These are phyloP conservation scores for silkworm (Bombyx mori) DNA, from an alignment of 1,140 invertebrate species.

Conservation along the genomic window DNA sequence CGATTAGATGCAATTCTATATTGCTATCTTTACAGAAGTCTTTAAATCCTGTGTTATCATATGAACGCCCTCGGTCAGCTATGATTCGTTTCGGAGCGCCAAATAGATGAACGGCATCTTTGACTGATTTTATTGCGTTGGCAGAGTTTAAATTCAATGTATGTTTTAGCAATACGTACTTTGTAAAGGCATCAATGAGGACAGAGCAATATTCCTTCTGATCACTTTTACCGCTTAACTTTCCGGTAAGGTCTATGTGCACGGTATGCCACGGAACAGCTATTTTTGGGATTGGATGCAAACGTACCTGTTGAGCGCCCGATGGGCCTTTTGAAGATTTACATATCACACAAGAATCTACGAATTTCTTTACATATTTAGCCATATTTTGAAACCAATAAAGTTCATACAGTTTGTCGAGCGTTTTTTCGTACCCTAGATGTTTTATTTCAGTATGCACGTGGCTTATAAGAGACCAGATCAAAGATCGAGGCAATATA, in stretches of 20 bases:
- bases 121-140: neutral
- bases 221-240: conserved; percentile 19
- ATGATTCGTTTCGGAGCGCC: too few species aligned
- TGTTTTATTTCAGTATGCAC: conserved; percentile 33
- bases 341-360: conserved; percentile 24
- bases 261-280: conserved; percentile 16
- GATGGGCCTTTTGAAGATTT: conserved; percentile 19
- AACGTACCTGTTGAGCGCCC: conserved; percentile 12
- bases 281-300: conserved; percentile 20
- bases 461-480: conserved; percentile 34
- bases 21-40: too few species aligned
- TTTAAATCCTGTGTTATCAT: too few species aligned
- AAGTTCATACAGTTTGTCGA: conserved; percentile 21
- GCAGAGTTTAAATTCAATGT: neutral
- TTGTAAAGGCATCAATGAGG: conserved; percentile 12
- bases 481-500: conserved; percentile 28
- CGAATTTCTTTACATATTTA: conserved; percentile 19
- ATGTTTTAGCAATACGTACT: conserved; percentile 15
- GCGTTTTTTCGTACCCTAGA: conserved; percentile 29
- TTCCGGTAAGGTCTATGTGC: conserved; percentile 19
- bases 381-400: conserved; percentile 28
- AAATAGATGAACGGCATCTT: too few species aligned
- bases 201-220: conserved; percentile 20
- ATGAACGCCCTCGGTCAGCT: too few species aligned
- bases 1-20: too few species aligned